These are phyloP conservation scores for Limenitis camilla DNA, from an alignment of 2,888 invertebrate genomes.

Conservation along the genomic window DNA sequence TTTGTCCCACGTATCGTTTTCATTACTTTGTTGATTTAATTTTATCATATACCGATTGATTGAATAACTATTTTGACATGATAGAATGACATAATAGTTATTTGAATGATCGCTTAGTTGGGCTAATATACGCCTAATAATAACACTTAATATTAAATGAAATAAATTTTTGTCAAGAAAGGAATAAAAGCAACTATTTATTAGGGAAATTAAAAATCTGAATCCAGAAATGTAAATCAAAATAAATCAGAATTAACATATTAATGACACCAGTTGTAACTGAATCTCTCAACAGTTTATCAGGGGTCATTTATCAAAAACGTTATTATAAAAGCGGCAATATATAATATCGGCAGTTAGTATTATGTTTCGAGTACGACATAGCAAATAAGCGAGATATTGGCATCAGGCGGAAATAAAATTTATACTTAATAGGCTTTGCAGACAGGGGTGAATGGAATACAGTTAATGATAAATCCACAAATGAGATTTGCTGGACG, in stretches of 20 bases:
- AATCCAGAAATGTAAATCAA: background rate
- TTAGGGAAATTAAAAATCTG: background rate
- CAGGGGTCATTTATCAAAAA: slow-evolving; percentile 1
- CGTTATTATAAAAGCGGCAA: background rate
- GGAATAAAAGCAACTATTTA: background rate
- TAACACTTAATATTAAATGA: background rate
- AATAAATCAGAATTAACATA: slow-evolving; percentile 1
- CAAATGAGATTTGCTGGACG: slow-evolving; percentile 74
- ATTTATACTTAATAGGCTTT: slow-evolving; percentile 70
- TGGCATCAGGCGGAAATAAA: slow-evolving; percentile 64
- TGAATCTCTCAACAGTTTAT: slow-evolving; percentile 1
- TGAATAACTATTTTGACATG: no score
- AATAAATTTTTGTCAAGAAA: no score
- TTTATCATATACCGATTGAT: no score
- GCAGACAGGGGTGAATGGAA: slow-evolving; percentile 67
- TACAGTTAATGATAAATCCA: slow-evolving; percentile 74
- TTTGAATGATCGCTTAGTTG: background rate
- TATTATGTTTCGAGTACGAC: slow-evolving; percentile 9
- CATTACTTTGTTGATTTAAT: slow-evolving; percentile 4
- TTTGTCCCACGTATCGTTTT: slow-evolving; percentile 23
- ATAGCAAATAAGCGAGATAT: slow-evolving; percentile 52
- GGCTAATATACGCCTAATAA: no score
- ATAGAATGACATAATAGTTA: no score
- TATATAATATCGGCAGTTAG: slow-evolving; percentile 5
- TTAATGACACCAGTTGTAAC: slow-evolving; percentile 6